Base-by-base conservation (phyloP, 2,888 invertebrate genomes). In the Coremacera marginata region DNA sequence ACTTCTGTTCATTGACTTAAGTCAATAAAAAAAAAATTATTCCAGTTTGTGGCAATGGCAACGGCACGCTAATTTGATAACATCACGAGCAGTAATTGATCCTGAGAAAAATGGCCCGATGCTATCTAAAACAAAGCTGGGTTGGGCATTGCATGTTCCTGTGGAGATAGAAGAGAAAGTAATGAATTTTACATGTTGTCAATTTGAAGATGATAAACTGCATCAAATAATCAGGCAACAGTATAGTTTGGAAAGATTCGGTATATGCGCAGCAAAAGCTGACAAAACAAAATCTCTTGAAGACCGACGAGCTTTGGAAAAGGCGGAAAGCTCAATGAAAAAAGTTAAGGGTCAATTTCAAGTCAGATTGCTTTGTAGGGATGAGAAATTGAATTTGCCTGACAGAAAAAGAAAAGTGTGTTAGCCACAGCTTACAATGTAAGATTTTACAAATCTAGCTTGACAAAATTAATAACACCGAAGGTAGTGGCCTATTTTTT, bases 91-190 rank as follows among this genome's bases (percentile, higher is more conserved):
- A 9, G 25, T 65, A 49, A 79, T 76, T 68, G 77, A 72, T 79
- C 78, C 27, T 78, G 80, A 25, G 77, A 80, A 57, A 76, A 81
- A 25, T 80, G 37, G 37, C 1, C n/a, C n/a, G n/a, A n/a, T n/a
- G n/a, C n/a, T n/a, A n/a, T 37, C 37, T 37, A 37, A 81, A 70
- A 80, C 77, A n/a, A 78, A 76, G 63, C 77, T 82, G 16, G 81
- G 82, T 11, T 81, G 82, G 81, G 55, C 75, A 22, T 4, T 79
- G 31, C 76, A 80, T 57, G 77, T 74, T 4, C 74, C 75, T 27
- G 72, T 68, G n/a, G 68, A 55, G 8, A 52, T 49, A 1, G 19
- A 19, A 44, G 19, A 1, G 8, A 14, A n/a, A 2, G 7, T 3
- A 25, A 8, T 7, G 11, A 14, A 62, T 2, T 62, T 7, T 5